Conservation (phyloP, 2,888 invertebrate species). For the Dicroscelio sp. region DNA sequence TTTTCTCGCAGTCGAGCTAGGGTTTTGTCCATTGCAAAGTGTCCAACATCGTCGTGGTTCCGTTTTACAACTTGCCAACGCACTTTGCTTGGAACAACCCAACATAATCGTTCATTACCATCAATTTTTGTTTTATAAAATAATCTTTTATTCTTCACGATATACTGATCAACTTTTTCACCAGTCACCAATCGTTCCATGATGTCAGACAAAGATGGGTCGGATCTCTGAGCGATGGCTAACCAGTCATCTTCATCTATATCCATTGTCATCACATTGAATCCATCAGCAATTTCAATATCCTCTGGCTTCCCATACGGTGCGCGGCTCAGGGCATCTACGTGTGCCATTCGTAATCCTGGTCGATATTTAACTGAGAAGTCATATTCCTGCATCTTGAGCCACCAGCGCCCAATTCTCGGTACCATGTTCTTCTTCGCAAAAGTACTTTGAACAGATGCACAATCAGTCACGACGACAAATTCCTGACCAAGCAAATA, state of each 20-base stretch:
- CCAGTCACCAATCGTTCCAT: conserved; percentile 65
- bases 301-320: conserved; percentile 54
- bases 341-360: conserved; percentile 77
- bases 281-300: neutral
- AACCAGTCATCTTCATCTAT: conserved; percentile 81
- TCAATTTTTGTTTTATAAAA: conserved; percentile 7
- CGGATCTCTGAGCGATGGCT: conserved; percentile 78
- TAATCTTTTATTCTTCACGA: neutral
- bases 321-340: conserved; percentile 83
- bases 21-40: conserved; percentile 89
- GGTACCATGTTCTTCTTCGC: conserved; percentile 85
- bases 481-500: conserved; percentile 69
- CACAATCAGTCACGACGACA: conserved; percentile 54
- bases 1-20: conserved; percentile 85
- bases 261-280: conserved; percentile 51
- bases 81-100: conserved; percentile 88
- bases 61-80: conserved; percentile 86
- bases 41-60: conserved; percentile 90
- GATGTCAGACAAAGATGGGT: conserved; percentile 60
- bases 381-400: conserved; percentile 81
- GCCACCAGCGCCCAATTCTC: conserved; percentile 87
- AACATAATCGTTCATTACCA: conserved; percentile 50
- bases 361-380: conserved; percentile 78
- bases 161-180: conserved; percentile 40
- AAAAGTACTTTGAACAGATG: conserved; percentile 85